These are phyloP conservation scores for Hyposoter didymator DNA, from an alignment of 2,888 invertebrate genomes.

Conservation along the genomic window DNA sequence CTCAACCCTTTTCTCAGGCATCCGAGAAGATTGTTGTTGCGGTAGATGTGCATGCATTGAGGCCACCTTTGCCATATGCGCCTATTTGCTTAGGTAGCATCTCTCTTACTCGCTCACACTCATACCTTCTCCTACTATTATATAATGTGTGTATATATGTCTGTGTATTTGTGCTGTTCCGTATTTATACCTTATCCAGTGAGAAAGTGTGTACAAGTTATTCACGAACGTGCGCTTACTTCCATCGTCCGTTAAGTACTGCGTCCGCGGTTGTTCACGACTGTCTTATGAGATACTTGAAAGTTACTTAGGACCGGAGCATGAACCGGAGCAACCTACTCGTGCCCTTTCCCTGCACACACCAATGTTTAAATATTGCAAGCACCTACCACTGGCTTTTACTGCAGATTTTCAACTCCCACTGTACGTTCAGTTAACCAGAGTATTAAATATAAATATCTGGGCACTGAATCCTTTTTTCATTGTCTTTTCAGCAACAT, in stretches of 20 bases:
- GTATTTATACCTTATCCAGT: slow-evolving; percentile 44
- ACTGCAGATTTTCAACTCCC: slow-evolving; percentile 34
- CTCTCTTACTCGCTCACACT: slow-evolving; percentile 35
- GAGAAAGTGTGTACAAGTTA: slow-evolving; percentile 66
- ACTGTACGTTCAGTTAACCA: slow-evolving; percentile 6
- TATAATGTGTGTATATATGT: background rate
- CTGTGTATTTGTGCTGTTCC: slow-evolving; percentile 4
- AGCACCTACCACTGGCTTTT: slow-evolving; percentile 10
- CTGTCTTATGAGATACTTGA: slow-evolving; percentile 66
- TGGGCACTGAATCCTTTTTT: background rate
- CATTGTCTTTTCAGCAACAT: background rate
- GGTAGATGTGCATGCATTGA: slow-evolving; percentile 55
- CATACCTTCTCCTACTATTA: slow-evolving; percentile 9
- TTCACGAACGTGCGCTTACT: slow-evolving; percentile 61
- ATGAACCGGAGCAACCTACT: slow-evolving; percentile 44
- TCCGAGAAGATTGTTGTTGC: slow-evolving; percentile 44
- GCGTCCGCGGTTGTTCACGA: slow-evolving; percentile 61
- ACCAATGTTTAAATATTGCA: slow-evolving; percentile 19
- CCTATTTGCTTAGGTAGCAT: slow-evolving; percentile 43
- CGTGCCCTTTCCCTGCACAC: background rate
- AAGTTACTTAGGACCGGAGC: slow-evolving; percentile 54
- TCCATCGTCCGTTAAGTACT: slow-evolving; percentile 65
- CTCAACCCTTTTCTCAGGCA: slow-evolving; percentile 51
- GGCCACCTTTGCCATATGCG: slow-evolving; percentile 57
- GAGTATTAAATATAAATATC: background rate